Base-by-base conservation (phyloP, 2,888 invertebrate species). In the Leistus spinibarbis region DNA sequence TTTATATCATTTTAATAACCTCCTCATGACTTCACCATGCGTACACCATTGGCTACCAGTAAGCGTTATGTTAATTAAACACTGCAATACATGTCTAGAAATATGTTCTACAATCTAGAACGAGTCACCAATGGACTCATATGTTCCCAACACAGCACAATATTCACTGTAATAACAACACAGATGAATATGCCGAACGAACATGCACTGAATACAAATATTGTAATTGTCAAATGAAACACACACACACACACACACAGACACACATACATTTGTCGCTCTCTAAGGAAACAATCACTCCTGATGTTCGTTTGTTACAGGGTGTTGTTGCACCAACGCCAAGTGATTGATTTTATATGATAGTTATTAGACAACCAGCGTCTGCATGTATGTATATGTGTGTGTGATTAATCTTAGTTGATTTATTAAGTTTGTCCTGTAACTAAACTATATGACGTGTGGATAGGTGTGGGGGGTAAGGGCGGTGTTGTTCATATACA, bases 341-440 rank as follows among this genome's bases (percentile, higher is more conserved):
- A 24, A 40, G 13, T 71, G 71, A 71, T 71, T 71, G 71, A 71
- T 71, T 71, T 71, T 71, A 71, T 71, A 54, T 71, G 71, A 71
- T 71, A 56, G 71, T 71, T 71, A 71, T 71, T 71, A 65, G 71
- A 71, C 71, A n/a, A n/a, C n/a, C n/a, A n/a, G 65, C 40, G 40
- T 40, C 13, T 40, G 13, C 40, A 13, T 40, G 13, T 40, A 5
- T 40, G 40, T 40, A 7, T 40, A 7, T 24, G 24, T 22, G 27
- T 63, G 54, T 65, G 65, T 71, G 65, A 71, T 71, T 71, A 71
- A 71, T 71, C 71, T 71, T 64, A 57, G 56, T 70, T 71, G 70
- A 70, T 70, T 70, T 70, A 70, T 70, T 71, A 71, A 71, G 60
- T 56, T 65, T 65, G 20, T 5, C 22, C 13, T 40, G 10, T 7